Base-by-base conservation (phyloP, 1,140 invertebrate species). In the Oppia nitens region DNA sequence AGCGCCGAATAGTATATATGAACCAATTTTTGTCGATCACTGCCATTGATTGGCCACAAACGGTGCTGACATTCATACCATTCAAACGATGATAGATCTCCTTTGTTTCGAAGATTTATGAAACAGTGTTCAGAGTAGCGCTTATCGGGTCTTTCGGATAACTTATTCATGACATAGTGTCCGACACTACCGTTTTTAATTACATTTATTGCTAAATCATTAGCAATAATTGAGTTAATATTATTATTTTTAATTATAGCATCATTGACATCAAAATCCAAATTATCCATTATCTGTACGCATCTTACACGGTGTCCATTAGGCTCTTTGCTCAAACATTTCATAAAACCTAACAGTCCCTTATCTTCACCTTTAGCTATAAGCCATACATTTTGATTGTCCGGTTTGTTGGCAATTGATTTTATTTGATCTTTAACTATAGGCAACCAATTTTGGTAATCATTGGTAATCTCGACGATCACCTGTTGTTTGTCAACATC, bases 1-100 rank as follows among this genome's bases (percentile, higher is more conserved):
- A 98, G 77, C 24, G 93, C 84, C 3, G 92, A 83, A 73, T 91
- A 96, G 68, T 92, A 86, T 20, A 64, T 50, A 32, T 49, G 48
- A 27, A 61, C 52, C 20, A 63, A 26, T 11, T 55, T 29, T 23
- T 54, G 14, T 14, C n/a, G 14, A 14, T 14, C 45, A 14, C n/a
- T 47, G 45, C 14, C 14, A n/a, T 52, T 49, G 23, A 23, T 60
- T 54, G 40, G 55, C 60, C 25, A 61, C 71, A 75, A 69, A 49
- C 73, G 50, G 79, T 88, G 75, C 2, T 82, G 83, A 52, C 83
- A 84, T 74, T 96, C 88, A 63, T 96, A 85, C 92, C 93, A 97
- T 59, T 80, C 79, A 20, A 98, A 75, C 66, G 87, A 93, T 1
- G 88, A 83, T 29, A 98, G 76, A 71, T 97, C 93, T 60, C 90